These are phyloP conservation scores for Brachionichthys hirsutus DNA, from an alignment of 2,113 vertebrate genomes.

Conservation along the genomic window DNA sequence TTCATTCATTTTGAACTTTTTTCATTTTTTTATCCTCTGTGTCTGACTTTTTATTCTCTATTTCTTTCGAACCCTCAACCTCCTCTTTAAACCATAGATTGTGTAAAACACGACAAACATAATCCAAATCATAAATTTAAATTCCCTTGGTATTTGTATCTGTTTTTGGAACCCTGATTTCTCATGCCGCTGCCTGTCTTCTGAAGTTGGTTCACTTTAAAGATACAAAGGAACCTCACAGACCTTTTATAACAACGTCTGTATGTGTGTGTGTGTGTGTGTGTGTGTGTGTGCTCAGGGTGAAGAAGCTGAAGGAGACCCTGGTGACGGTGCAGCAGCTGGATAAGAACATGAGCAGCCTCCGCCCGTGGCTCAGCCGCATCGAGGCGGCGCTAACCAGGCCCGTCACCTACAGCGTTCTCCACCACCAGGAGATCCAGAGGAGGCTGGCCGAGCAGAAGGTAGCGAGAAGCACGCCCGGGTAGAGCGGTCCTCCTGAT, in stretches of 20 bases:
- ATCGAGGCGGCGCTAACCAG: slow-evolving; percentile 89
- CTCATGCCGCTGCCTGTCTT: too few species aligned
- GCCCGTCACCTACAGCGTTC: slow-evolving; percentile 89
- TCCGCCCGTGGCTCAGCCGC: slow-evolving; percentile 88
- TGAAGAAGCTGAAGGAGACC: slow-evolving; percentile 93
- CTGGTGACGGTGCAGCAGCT: slow-evolving; percentile 86
- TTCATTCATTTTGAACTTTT: too few species aligned
- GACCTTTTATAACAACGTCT: not conserved
- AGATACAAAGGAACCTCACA: too few species aligned
- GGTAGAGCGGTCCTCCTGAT: not conserved
- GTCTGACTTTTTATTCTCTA: too few species aligned
- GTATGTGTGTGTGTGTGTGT: slow-evolving; percentile 5
- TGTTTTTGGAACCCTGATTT: too few species aligned
- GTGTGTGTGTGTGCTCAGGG: slow-evolving; percentile 72
- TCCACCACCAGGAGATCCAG: slow-evolving; percentile 91
- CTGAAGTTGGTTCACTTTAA: too few species aligned
- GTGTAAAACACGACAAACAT: too few species aligned
- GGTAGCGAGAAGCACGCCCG: slow-evolving; percentile 66
- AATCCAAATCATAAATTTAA: too few species aligned
- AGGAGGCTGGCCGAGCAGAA: slow-evolving; percentile 92
- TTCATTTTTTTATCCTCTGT: too few species aligned
- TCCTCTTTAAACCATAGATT: too few species aligned
- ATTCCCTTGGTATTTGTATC: too few species aligned
- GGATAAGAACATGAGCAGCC: slow-evolving; percentile 93
- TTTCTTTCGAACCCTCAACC: too few species aligned